Percentiles rank a stretch among this genome's conserved stretches.
These are phyloP conservation scores for Lasioglossum baleicum DNA, from an alignment of 1,140 invertebrate species.

Conservation along the genomic window DNA sequence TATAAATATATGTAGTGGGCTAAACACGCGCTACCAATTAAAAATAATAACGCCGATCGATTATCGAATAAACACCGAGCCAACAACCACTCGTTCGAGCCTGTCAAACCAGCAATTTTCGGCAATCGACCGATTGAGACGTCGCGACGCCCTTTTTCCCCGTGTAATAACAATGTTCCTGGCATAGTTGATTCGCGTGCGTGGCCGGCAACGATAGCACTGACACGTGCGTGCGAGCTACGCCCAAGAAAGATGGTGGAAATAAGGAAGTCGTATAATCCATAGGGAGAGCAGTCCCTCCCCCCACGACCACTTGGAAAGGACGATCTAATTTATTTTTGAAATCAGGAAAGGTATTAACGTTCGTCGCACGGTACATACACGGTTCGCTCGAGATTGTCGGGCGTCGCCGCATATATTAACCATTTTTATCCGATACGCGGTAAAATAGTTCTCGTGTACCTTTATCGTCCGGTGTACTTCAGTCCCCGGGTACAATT, in stretches of 20 bases:
- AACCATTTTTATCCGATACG: conserved; percentile 32
- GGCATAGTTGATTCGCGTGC: conserved; percentile 47
- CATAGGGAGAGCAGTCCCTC: background rate
- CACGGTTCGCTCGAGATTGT: conserved; percentile 12
- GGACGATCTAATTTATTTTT: conserved; percentile 61
- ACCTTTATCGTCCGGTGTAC: conserved; percentile 26
- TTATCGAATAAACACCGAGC: background rate
- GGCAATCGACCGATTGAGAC: conserved; percentile 47
- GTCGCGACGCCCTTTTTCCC: conserved; percentile 36
- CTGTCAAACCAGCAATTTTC: background rate
- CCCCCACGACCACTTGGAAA: background rate
- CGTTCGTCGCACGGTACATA: conserved; percentile 32
- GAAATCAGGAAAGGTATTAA: conserved; percentile 42
- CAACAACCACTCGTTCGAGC: background rate
- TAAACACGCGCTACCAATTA: background rate
- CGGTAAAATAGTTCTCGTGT: conserved; percentile 46
- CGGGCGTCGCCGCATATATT: background rate
- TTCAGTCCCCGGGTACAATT: conserved; percentile 15
- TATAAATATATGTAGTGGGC: no score
- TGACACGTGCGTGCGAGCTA: conserved; percentile 21
- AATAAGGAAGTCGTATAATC: conserved; percentile 54
- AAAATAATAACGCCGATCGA: background rate
- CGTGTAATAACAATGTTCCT: conserved; percentile 54
- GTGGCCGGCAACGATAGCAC: conserved; percentile 30
- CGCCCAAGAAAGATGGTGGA: conserved; percentile 12